Base-by-base conservation (phyloP, 2,113 vertebrate species). In the Numenius arquata region DNA sequence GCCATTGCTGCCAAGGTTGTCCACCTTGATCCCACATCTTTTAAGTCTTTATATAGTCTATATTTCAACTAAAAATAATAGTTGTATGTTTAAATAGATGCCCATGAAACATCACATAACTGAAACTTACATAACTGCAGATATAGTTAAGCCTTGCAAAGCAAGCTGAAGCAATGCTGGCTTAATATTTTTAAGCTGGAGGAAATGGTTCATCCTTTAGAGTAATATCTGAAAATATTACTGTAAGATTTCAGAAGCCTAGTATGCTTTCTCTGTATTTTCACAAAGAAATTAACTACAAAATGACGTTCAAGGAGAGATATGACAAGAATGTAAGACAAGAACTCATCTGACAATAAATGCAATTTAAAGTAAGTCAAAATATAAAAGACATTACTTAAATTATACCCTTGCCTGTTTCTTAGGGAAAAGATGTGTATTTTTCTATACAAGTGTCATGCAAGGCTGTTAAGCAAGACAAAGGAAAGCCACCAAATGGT, bases 21-120 rank as follows among this genome's bases (percentile, higher is more conserved):
- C 99, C 99, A 98, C 99, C 99, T 99, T 99, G 99, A 98, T 99
- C 99, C 99, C 99, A 99, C 99, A 99, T 99, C 96, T 94, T 97
- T 98, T 96, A 94, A 96, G 97, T 97, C 95, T 96, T 97, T 97
- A 96, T 97, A 94, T 94, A 98, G 84, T 96, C 95, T 97, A 93
- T 93, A 97, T 96, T 97, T 96, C 96, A 97, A 96, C 97, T 96
- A 90, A 97, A 97, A 97, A 97, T 97, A 97, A 97, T 89, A 94
- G 95, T 97, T 97, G 90, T 88, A 97, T 71, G 59, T 97, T 97
- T 97, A 95, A 97, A 96, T 70, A 95, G 92, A 97, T 88, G 88
- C 85, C 94, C 95, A 95, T 66, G 50, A 94, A 95, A 95, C 55
- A 97, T 73, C 93, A 95, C 88, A 94, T 72, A 95, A 96, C 94